These are phyloP conservation scores for Polypedilum vanderplanki DNA, from an alignment of 1,140 invertebrate genomes.

Conservation along the genomic window DNA sequence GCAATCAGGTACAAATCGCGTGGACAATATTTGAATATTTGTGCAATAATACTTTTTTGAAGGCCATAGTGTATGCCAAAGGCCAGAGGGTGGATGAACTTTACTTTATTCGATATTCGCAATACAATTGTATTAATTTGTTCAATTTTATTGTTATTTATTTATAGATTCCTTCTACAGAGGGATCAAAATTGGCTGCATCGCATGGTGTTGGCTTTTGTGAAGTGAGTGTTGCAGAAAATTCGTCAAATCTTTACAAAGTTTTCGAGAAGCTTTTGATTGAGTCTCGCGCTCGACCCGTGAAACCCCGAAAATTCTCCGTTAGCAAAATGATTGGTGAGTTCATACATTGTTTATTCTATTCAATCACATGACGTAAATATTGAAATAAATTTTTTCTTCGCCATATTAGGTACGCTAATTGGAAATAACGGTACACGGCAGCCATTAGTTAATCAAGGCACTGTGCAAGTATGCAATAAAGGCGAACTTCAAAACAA, in stretches of 20 bases:
- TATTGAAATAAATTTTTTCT: not conserved
- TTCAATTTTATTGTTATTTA: conserved; percentile 33
- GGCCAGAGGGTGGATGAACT: conserved; percentile 7
- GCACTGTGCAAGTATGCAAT: conserved; percentile 51
- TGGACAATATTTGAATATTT: no score
- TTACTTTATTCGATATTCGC: not conserved
- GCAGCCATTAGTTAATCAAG: conserved; percentile 41
- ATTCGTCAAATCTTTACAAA: conserved; percentile 59
- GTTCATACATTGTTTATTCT: conserved; percentile 26
- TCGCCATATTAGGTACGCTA: conserved; percentile 48
- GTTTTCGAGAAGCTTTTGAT: conserved; percentile 60
- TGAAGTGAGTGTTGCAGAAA: conserved; percentile 70
- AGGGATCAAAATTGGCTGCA: conserved; percentile 58
- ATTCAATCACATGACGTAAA: not conserved
- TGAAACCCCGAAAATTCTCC: conserved; percentile 61
- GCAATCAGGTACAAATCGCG: not conserved
- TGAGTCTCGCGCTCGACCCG: conserved; percentile 53
- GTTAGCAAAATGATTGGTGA: conserved; percentile 74
- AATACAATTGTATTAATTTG: conserved; percentile 9
- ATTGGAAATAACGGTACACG: conserved; percentile 50
- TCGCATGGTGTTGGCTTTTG: conserved; percentile 62
- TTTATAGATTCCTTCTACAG: conserved; percentile 58
- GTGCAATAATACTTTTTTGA: not conserved
- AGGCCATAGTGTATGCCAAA: not conserved
- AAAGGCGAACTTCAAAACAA: conserved; percentile 51